A percentile compares a stretch with the other conserved stretches of the same genome.
These are phyloP conservation scores for Ips typographus DNA, from an alignment of 1,140 invertebrate genomes.

Conservation along the genomic window DNA sequence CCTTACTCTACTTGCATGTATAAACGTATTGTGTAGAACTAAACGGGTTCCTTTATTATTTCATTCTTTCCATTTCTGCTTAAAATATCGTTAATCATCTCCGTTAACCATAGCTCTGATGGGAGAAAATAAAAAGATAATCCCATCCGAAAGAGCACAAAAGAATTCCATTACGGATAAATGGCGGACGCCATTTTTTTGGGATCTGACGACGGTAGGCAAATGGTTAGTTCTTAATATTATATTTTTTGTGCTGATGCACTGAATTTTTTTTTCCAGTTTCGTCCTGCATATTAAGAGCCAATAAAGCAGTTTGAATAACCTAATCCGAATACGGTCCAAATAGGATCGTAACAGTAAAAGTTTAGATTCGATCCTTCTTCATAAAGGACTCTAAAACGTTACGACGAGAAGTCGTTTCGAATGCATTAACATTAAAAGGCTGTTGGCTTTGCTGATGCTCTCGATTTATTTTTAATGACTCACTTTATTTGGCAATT, in stretches of 20 bases:
- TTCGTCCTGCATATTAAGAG: background rate
- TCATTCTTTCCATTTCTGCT: conserved; percentile 5
- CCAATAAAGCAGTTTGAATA: conserved; percentile 2
- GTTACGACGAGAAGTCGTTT: conserved; percentile 2
- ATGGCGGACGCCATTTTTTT: background rate
- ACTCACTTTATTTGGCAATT: background rate
- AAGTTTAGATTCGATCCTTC: conserved; percentile 5
- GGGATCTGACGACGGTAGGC: too few species aligned
- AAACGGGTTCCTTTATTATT: background rate
- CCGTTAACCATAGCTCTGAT: background rate
- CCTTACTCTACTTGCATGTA: too few species aligned
- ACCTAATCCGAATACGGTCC: background rate
- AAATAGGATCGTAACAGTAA: conserved; percentile 1
- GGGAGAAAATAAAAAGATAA: conserved; percentile 13
- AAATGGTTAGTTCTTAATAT: too few species aligned
- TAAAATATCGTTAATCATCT: conserved; percentile 9
- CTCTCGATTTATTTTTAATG: background rate
- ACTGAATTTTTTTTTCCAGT: too few species aligned
- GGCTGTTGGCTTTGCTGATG: conserved; percentile 2
- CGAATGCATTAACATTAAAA: conserved; percentile 20
- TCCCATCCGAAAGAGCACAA: conserved; percentile 1
- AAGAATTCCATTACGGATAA: conserved; percentile 9
- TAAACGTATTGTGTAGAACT: too few species aligned
- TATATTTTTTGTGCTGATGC: too few species aligned
- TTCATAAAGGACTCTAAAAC: conserved; percentile 7